Base-by-base conservation (phyloP, 1,140 invertebrate species). In the Chrysoperla carnea region DNA sequence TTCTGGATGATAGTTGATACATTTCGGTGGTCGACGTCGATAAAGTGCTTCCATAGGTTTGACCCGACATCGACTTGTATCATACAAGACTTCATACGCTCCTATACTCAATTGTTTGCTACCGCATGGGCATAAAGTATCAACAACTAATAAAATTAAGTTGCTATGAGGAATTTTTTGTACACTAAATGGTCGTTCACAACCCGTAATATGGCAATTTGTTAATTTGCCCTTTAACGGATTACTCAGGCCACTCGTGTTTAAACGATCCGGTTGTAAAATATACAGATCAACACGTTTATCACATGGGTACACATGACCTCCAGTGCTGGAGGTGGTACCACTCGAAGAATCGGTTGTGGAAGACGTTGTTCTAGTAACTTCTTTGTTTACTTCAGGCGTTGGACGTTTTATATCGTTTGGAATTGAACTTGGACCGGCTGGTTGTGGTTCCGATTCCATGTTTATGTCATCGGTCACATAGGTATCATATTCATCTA, bases 151-250 rank as follows among this genome's bases (percentile, higher is more conserved):
- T 41, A 92, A 63, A 40, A 93, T 86, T 37, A 93, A 62, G 67
- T 93, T 93, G 50, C 87, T 91, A 55, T 88, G 81, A 33, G 79
- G 84, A 50, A 92, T 87, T 64, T 88, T 88, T 55, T 92, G 87
- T 8, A 91, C 86, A 60, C 87, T 91, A 63, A 92, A 93, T 9
- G 85, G 85, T 49, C 84, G 82, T 61, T 89, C 86, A 57, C 88
- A 92, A 48, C 85, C 84, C 13, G 83, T 84, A 23, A 78, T 72
- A 54, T 90, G 85, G 56, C 88, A 92, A 57, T 90, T 90, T 1
- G 85, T 90, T 1, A 92, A 66, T 58, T 88, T 86, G n/a, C 85
- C 87, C 62, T 90, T 83, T 0, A 86, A 60, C 4, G 81, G 80
- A 57, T 81, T 78, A 46, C 73, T 78, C 49, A 73, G 69, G 1